Base-by-base conservation (phyloP, 2,113 vertebrate species). In the Lycaon pictus region DNA sequence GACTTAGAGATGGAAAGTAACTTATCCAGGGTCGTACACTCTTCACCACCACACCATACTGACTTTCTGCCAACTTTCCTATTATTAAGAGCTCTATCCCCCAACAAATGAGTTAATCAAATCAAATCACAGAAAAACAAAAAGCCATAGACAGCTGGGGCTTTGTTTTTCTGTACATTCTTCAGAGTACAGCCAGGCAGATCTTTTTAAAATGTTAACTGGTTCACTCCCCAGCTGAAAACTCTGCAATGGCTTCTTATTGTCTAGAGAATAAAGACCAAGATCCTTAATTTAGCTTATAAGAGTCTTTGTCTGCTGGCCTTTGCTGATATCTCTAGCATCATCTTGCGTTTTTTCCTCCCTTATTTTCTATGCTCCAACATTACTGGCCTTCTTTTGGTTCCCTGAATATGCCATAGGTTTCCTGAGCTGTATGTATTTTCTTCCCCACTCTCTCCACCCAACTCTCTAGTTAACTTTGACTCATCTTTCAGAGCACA, bases 1-100 rank as follows among this genome's bases (percentile, higher is more conserved):
- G 71, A 91, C 51, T 79, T 88, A 93, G 32, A 84, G 53, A 97
- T 82, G n/a, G 16, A 94, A 86, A 94, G 19, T 60, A 71, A 91
- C 2, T 48, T 94, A 77, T n/a, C 55, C 23, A 72, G 63, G 27
- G 35, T 77, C 20, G 96, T n/a, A 94, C 5, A 85, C 29, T 79
- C 35, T 93, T 95, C 37, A 72, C 23, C 10, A 93, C 32, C n/a
- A 95, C 22, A 79, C n/a, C n/a, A 71, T 35, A 81, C 27, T 95
- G 63, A 20, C 74, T 83, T 93, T 88, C 55, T 43, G 16, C 90
- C 62, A 90, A 62, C 11, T 87, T 88, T 12, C 7, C 37, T 97
- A 90, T 90, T 87, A 90, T 74, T 88, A 96, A 88, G 35, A 37
- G 37, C 16, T 81, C 74, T 43, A 65, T 22, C 19, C 15, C 27